Conservation (phyloP, 2,888 invertebrate species). For the Xylota sylvarum region DNA sequence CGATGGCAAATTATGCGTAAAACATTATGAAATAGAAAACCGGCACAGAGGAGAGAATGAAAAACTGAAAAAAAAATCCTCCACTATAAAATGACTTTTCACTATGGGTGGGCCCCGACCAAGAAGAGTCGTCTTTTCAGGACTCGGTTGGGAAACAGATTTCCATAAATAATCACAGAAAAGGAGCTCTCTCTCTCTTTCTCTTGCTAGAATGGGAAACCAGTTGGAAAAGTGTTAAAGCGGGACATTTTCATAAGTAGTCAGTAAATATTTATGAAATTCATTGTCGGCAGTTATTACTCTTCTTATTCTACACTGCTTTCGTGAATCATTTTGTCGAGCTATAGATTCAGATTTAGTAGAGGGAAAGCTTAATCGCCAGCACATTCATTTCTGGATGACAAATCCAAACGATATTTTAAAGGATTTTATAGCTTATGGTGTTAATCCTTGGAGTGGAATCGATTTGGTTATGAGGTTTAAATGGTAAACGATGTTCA, state of each 20-base stretch:
- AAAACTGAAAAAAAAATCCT: neutral
- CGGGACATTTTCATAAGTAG: constrained; percentile 63
- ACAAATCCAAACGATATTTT: constrained; percentile 16
- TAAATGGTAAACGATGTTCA: neutral
- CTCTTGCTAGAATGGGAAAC: neutral
- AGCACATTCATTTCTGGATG: constrained; percentile 1
- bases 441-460: constrained; percentile 17
- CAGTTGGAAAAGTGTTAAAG: constrained; percentile 65
- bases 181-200: constrained; percentile 16
- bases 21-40: constrained; percentile 72
- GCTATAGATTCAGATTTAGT: constrained; percentile 5
- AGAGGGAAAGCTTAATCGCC: constrained; percentile 6
- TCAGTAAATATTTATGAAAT: constrained; percentile 75
- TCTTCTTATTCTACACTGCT: constrained; percentile 9
- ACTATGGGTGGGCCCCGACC: constrained; percentile 1
- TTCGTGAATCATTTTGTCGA: constrained; percentile 11
- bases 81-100: constrained; percentile 48
- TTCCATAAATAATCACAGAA: constrained; percentile 65
- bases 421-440: constrained; percentile 10
- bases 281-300: constrained; percentile 41
- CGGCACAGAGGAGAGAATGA: constrained; percentile 18
- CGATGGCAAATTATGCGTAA: constrained; percentile 75
- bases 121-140: neutral
- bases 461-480: neutral
- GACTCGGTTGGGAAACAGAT: constrained; percentile 25